Evolutionary conservation across 1,140 invertebrate species (phyloP).

Genomic region (Platorchestia sp.): DNA sequence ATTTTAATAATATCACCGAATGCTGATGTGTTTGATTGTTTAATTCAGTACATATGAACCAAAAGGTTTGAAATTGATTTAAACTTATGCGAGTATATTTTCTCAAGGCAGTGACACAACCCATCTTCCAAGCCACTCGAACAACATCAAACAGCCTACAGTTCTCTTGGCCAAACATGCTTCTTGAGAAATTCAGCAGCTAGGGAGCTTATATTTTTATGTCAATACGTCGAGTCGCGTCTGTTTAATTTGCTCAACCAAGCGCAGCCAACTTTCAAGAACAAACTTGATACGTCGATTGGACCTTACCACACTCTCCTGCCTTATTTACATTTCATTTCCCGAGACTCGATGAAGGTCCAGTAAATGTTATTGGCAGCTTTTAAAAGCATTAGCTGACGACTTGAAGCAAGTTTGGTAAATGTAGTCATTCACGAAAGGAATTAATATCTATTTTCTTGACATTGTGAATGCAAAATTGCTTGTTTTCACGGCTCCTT

Average conservation of each 20-base stretch:
- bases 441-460: no score
- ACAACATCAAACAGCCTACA: neutral
- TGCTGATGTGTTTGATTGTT: neutral
- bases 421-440: neutral
- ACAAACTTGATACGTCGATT: neutral
- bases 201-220: neutral
- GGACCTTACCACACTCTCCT: neutral
- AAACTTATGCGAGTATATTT: neutral
- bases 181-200: conserved; percentile 3
- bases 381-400: neutral
- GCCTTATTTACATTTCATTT: neutral
- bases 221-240: neutral
- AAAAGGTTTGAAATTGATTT: neutral
- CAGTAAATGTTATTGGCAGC: conserved; percentile 29
- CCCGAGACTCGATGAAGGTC: neutral
- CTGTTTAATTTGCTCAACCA: neutral
- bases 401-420: neutral
- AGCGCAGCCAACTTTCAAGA: neutral
- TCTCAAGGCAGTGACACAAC: neutral
- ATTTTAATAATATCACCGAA: neutral
- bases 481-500: no score
- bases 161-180: neutral
- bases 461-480: no score
- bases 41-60: neutral
- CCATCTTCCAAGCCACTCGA: neutral